Percentiles rank a stretch among this genome's conserved stretches.
Conservation (phyloP, 2,113 vertebrate genomes). For the Eurystomus gularis region DNA sequence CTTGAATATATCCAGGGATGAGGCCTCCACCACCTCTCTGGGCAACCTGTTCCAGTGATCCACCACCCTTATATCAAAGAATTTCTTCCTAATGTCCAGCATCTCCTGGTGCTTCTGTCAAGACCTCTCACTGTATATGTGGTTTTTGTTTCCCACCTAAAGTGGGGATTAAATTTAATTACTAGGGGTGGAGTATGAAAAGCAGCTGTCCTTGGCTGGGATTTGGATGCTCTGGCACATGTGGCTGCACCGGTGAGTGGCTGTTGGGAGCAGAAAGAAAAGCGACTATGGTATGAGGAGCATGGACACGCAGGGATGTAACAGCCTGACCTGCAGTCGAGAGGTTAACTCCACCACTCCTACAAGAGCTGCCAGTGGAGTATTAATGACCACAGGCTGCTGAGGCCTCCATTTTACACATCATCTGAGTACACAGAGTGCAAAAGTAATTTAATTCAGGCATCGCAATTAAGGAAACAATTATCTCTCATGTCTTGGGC, state of each 20-base stretch:
- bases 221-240: background rate
- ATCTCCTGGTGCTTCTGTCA: background rate
- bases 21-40: too few species aligned
- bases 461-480: slow-evolving; percentile 49
- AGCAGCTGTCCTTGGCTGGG: background rate
- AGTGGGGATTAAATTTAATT: accelerated
- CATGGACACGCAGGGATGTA: background rate
- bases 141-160: accelerated
- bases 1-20: too few species aligned
- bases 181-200: accelerated
- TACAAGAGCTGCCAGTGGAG: background rate
- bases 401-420: background rate
- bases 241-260: accelerated
- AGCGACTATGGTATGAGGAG: background rate
- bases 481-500: slow-evolving; percentile 37
- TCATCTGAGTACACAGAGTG: background rate
- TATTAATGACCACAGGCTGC: background rate
- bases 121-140: accelerated
- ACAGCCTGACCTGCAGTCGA: background rate
- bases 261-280: background rate
- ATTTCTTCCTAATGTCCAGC: too few species aligned
- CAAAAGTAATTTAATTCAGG: slow-evolving; percentile 30
- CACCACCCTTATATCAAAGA: too few species aligned
- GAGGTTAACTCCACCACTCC: background rate
- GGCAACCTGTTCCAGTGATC: too few species aligned